phyloP scores from a whole-genome alignment of 2,113 vertebrate genomes.

The Lamprologus callipterus region DNA sequence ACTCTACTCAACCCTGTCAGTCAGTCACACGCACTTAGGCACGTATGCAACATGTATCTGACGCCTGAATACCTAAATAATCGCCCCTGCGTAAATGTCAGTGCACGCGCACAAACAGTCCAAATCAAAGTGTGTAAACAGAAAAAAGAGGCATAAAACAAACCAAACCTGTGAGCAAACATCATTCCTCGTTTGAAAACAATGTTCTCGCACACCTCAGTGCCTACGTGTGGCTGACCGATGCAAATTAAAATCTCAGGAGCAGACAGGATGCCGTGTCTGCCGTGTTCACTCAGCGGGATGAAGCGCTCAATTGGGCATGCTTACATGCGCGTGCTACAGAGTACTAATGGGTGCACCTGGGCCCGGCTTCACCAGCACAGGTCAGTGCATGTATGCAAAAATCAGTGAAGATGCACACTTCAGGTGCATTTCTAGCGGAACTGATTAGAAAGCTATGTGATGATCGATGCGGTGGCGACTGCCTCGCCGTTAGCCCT shows the following conservation, averaged over 20 bases:
- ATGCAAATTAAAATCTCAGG: constrained; percentile 24
- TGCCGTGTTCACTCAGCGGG: constrained; percentile 36
- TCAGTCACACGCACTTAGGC: constrained; percentile 35
- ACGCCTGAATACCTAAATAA: constrained; percentile 17
- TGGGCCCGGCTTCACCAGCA: background rate
- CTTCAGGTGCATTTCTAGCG: background rate
- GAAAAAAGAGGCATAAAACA: background rate
- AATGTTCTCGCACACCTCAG: background rate
- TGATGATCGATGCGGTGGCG: background rate
- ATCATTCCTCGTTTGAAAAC: background rate
- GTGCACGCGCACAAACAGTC: background rate
- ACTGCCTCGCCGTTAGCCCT: background rate
- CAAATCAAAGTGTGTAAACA: background rate
- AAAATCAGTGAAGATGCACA: background rate
- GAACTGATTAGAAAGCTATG: background rate
- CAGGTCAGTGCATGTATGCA: constrained; percentile 20
- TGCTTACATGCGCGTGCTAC: constrained; percentile 9
- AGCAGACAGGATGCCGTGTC: background rate
- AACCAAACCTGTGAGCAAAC: background rate
- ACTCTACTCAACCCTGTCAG: constrained; percentile 30
- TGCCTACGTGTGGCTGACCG: background rate
- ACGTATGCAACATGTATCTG: constrained; percentile 20
- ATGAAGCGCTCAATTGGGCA: constrained; percentile 15
- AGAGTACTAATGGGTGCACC: constrained; percentile 21
- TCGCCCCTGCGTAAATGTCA: background rate